phyloP scores from a whole-genome alignment of 2,888 invertebrate species.

The Athalia circularis region DNA sequence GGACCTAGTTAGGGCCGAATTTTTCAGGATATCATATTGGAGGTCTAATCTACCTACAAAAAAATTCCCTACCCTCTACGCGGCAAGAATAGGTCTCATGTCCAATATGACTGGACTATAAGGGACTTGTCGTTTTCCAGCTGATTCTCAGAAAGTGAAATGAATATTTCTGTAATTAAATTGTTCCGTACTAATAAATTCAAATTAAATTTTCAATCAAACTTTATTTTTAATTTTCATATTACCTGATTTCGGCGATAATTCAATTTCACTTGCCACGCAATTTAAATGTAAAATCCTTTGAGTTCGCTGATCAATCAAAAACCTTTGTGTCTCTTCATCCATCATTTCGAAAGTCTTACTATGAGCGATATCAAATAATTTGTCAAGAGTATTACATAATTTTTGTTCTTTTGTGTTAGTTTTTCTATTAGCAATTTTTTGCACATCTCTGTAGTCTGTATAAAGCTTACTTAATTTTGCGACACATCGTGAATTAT shows the following conservation, averaged over 20 bases:
- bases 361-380: constrained; percentile 1
- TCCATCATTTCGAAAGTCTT: not conserved
- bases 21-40: no score
- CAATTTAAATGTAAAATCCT: not conserved
- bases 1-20: no score
- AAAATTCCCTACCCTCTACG: no score
- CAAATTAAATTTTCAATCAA: not conserved
- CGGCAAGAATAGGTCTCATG: no score
- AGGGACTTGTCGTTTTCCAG: constrained; percentile 13
- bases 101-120: no score
- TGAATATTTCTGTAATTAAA: constrained; percentile 36
- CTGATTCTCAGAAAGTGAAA: constrained; percentile 27
- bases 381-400: not conserved
- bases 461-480: not conserved
- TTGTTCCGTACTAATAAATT: constrained; percentile 8
- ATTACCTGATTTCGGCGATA: not conserved
- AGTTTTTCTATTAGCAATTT: not conserved
- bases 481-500: not conserved
- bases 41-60: no score
- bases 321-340: not conserved
- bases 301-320: constrained; percentile 4
- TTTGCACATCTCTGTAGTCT: not conserved
- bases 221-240: constrained; percentile 4
- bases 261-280: not conserved
- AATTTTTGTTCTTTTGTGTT: not conserved